phyloP scores from a whole-genome alignment of 2,113 vertebrate species.

The Fulica atra region DNA sequence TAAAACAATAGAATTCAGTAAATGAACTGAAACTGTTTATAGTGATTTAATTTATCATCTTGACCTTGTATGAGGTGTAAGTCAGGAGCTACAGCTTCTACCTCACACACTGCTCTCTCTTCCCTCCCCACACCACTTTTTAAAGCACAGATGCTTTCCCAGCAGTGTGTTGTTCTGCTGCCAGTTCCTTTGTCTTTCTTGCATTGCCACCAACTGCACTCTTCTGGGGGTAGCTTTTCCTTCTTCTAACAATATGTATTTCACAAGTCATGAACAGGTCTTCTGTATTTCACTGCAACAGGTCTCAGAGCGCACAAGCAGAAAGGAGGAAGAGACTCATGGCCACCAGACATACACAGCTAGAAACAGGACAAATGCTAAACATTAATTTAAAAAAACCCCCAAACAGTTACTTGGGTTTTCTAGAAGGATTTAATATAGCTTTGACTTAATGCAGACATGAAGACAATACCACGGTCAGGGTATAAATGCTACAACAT shows the following conservation, averaged over 20 bases:
- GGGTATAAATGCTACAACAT: background rate
- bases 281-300: background rate
- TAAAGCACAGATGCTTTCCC: conserved; percentile 38
- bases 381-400: background rate
- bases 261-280: background rate
- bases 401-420: background rate
- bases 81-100: background rate
- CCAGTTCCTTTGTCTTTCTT: conserved; percentile 15
- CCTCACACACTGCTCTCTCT: background rate
- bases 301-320: background rate
- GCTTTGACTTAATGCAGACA: background rate
- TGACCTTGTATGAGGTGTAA: background rate
- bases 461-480: background rate
- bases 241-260: background rate
- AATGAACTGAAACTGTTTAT: background rate
- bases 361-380: background rate
- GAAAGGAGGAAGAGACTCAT: background rate
- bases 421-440: background rate
- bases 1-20: background rate
- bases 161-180: conserved; percentile 15
- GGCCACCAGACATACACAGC: background rate
- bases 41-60: background rate
- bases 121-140: background rate
- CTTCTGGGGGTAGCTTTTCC: background rate
- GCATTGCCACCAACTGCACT: background rate